These are phyloP conservation scores for Paralichthys olivaceus DNA, from an alignment of 2,113 vertebrate species.

Conservation along the genomic window DNA sequence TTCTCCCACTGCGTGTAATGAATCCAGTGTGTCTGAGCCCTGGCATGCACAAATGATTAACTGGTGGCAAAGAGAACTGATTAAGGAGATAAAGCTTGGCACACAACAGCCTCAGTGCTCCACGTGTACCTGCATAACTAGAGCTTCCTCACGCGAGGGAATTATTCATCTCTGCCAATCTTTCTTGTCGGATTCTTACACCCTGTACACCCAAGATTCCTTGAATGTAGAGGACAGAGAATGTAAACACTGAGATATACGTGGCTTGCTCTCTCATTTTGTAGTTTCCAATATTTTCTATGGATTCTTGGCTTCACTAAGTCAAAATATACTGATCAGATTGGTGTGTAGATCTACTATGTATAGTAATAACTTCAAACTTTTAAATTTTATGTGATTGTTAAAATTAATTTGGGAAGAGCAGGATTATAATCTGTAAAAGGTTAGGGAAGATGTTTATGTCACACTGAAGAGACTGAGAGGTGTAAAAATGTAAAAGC, in stretches of 20 bases:
- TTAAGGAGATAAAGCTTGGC: slow-evolving; percentile 78
- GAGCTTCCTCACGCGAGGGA: slow-evolving; percentile 68
- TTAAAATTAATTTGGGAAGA: no score
- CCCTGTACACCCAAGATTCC: neutral
- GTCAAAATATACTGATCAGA: neutral
- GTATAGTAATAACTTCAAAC: no score
- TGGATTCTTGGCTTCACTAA: neutral
- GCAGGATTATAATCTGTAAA: no score
- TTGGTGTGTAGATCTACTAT: no score
- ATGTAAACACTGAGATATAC: neutral
- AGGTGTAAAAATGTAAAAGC: neutral
- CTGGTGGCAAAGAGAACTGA: slow-evolving; percentile 74
- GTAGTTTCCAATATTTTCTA: no score
- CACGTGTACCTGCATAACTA: slow-evolving; percentile 66
- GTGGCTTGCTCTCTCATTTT: neutral
- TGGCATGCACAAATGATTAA: slow-evolving; percentile 79
- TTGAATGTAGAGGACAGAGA: neutral
- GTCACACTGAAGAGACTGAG: neutral
- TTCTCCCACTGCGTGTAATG: slow-evolving; percentile 69
- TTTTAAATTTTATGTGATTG: no score
- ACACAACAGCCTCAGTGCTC: slow-evolving; percentile 61
- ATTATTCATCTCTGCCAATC: slow-evolving; percentile 40
- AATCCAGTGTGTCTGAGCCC: slow-evolving; percentile 65
- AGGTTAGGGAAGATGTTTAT: neutral
- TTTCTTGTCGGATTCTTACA: slow-evolving; percentile 19